Percentiles rank a stretch among this genome's conserved stretches.
These are phyloP conservation scores for Ellobius talpinus DNA, from an alignment of 2,113 vertebrate genomes.

Conservation along the genomic window DNA sequence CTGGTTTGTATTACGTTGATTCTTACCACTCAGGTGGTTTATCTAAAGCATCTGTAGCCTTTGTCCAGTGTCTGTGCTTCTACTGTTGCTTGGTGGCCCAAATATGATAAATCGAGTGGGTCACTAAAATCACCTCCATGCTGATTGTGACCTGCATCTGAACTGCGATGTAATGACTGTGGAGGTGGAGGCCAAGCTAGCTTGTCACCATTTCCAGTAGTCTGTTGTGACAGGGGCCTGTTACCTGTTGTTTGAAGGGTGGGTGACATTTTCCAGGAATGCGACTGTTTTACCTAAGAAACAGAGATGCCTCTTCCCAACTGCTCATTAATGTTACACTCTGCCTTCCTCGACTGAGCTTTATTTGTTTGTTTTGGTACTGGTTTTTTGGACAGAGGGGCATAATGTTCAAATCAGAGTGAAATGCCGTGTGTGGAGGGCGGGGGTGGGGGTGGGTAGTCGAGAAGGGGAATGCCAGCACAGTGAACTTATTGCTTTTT, in stretches of 20 bases:
- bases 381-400: slow-evolving; percentile 38
- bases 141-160: not conserved
- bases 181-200: not conserved
- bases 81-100: not conserved
- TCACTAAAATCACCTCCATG: not conserved
- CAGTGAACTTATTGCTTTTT: slow-evolving; percentile 80
- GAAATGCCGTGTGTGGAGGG: slow-evolving; percentile 45
- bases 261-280: not conserved
- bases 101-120: not conserved
- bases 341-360: not conserved
- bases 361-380: not conserved
- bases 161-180: not conserved
- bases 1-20: not conserved
- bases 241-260: not conserved
- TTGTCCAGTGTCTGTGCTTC: not conserved
- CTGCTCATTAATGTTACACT: not conserved
- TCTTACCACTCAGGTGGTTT: not conserved
- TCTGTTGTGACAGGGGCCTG: not conserved
- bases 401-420: slow-evolving; percentile 62
- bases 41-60: not conserved
- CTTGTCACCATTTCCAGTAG: not conserved
- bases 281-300: not conserved
- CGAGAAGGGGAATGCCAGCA: slow-evolving; percentile 51
- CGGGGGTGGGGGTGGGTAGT: slow-evolving; percentile 62
- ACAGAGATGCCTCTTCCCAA: not conserved